Evolutionary conservation across 2,888 invertebrate species (phyloP).

Genomic region (Perithous albicinctus): DNA sequence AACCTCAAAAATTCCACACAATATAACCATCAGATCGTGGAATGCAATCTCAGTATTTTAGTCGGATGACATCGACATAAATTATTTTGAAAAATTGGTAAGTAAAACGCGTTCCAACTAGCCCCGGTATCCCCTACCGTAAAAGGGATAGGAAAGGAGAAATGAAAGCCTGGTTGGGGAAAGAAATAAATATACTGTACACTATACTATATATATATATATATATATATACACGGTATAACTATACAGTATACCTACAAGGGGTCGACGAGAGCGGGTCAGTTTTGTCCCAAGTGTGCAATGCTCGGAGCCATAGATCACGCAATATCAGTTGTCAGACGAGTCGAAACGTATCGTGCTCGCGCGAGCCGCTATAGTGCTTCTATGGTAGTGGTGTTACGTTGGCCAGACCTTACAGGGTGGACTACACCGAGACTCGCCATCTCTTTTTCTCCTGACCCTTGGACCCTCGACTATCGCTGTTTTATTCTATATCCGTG

Average conservation of each 20-base stretch:
- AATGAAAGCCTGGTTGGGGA: constrained; percentile 36
- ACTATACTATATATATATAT: constrained; percentile 20
- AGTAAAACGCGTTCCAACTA: too few species aligned
- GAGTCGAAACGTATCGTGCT: constrained; percentile 75
- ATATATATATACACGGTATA: too few species aligned
- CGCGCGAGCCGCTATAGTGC: constrained; percentile 26
- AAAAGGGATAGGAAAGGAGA: constrained; percentile 35
- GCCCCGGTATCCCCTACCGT: too few species aligned
- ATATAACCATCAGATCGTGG: too few species aligned
- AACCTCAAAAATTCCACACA: too few species aligned
- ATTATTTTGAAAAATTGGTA: too few species aligned
- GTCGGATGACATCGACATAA: too few species aligned
- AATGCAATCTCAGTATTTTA: too few species aligned
- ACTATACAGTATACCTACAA: constrained; percentile 11
- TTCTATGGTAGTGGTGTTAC: constrained; percentile 33
- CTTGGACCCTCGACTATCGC: constrained; percentile 47
- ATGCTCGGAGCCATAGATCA: constrained; percentile 84
- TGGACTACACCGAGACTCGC: constrained; percentile 31
- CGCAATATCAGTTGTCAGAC: constrained; percentile 84
- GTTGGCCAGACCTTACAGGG: constrained; percentile 44
- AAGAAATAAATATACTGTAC: constrained; percentile 58
- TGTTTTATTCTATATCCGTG: constrained; percentile 43
- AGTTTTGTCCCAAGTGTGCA: constrained; percentile 84
- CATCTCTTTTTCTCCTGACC: not conserved
- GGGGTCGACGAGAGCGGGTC: constrained; percentile 73